Base-by-base conservation (phyloP, 2,888 invertebrate genomes). In the Koerneria pararmatus region DNA sequence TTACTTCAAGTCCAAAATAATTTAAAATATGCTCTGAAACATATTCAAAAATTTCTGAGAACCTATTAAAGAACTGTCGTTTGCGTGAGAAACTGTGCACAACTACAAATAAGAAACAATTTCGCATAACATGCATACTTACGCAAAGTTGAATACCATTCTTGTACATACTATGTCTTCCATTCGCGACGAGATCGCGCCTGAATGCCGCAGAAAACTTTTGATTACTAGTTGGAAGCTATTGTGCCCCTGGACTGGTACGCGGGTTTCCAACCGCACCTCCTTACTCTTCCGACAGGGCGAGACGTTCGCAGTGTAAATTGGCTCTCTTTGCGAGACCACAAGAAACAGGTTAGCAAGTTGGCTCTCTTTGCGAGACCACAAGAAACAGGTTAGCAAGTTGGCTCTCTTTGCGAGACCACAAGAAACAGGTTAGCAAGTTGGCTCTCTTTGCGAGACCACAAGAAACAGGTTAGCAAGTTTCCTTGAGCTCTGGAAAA, bases 261-360 rank as follows among this genome's bases (percentile, higher is more conserved):
- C 59, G 75, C 71, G 27, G 79, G 80, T 6, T 75, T 78, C 65
- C 80, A 83, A 66, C 79, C 79, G 3, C 61, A 83, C 5, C 58
- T 83, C 61, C 67, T 83, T 5, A 77, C 78, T 5, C 66, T 83
- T 3, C 83, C 83, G 1, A 67, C 72, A 4, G 59, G 71, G 2
- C 70, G 73, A 61, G 64, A 54, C 5, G 65, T 82, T 46, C 72
- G 71, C 34, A 71, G 73, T 24, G 58, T 80, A 15, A 72, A 78
- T 60, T 83, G 83, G 83, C 67, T 83, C 6, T 76, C 82, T 0
- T 61, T 83, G 6, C 69, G 75, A 59, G 80, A 83, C 48, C 83
- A 83, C 69, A 76, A 72, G 27, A 67, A 72, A 62, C 71, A 79
- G 62, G 81, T 81, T 56, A 29, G 29, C 24, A 15, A 72, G 77